Evolutionary conservation across 2,888 invertebrate genomes (phyloP), one percentile per base, ranked within the genome.

Genomic region (Heliconius cydno): DNA sequence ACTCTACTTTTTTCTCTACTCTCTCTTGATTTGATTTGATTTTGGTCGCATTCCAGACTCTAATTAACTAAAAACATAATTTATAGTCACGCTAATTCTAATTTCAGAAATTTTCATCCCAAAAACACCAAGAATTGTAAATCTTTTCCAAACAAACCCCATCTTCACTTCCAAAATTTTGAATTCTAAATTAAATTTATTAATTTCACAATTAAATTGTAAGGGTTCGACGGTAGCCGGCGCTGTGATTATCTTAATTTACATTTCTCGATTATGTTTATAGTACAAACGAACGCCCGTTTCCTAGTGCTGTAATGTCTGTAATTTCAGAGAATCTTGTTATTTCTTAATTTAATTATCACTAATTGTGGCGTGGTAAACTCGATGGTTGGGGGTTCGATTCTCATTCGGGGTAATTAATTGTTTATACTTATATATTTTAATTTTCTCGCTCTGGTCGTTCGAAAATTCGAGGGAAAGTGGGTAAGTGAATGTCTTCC

Each of bases 131-230:
- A 63, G 25, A 74, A 10, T 38, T 60, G 4, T 30, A 25, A 73
- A 73, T 73, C 73, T 63, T 60, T 57, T 34, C 63, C 25, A 63
- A 74, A 74, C 74, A 74, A 74, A 74, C 63, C 34, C 34, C 34
- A 9, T 13, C 10, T 38, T n/a, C n/a, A 10, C 25, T 41, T 10
- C 1, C 3, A 38, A 65, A 63, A 60, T 46, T 38, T 74, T 63
- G 15, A 78, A 76, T 76, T 76, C 67, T 68, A 60, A 79, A 81
- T 81, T 78, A 73, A 76, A 78, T 81, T 81, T 78, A 75, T 76
- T 78, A 81, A 80, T 80, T 81, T 81, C 19, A 76, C 76, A 78
- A 80, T 81, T 65, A 80, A 80, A 80, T 80, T 75, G 38, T 72
- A 71, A 80, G 79, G 66, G 76, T 76, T 71, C 72, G 13, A 28